phyloP scores from a whole-genome alignment of 2,888 invertebrate genomes.

The Apotomis betuletana region DNA sequence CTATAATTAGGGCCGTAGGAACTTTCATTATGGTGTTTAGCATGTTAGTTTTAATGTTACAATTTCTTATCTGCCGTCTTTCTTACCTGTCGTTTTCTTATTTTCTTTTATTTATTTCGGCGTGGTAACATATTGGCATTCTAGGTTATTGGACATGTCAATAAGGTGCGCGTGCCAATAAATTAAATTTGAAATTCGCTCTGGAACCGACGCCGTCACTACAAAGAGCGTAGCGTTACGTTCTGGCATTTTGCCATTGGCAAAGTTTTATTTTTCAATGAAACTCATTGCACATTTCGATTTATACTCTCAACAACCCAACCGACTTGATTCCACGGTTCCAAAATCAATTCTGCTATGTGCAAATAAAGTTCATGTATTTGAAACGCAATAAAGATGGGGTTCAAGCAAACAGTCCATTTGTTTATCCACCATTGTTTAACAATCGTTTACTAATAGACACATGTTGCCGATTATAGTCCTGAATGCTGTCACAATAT shows the following conservation, averaged over 20 bases:
- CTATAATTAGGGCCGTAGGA: constrained; percentile 17
- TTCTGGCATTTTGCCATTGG: constrained; percentile 32
- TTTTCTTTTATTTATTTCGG: background rate
- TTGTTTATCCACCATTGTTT: constrained; percentile 33
- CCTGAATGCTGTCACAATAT: constrained; percentile 33
- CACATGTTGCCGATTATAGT: constrained; percentile 32
- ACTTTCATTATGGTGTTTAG: constrained; percentile 4
- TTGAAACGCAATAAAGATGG: background rate
- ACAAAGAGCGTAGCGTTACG: constrained; percentile 36
- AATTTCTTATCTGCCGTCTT: background rate
- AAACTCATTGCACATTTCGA: constrained; percentile 19
- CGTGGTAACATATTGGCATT: background rate
- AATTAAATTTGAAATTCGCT: constrained; percentile 16
- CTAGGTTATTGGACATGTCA: constrained; percentile 6
- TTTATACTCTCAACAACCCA: background rate
- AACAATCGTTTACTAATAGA: constrained; percentile 31
- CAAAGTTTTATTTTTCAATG: constrained; percentile 36
- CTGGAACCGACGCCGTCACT: constrained; percentile 27
- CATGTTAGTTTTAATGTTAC: background rate
- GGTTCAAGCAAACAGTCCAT: constrained; percentile 17
- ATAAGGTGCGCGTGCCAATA: constrained; percentile 9
- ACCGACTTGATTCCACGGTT: background rate
- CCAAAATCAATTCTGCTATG: background rate
- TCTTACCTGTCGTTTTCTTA: background rate
- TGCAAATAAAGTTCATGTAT: background rate